These are phyloP conservation scores for Trematomus loennbergii DNA, from an alignment of 2,113 vertebrate genomes.

Conservation along the genomic window DNA sequence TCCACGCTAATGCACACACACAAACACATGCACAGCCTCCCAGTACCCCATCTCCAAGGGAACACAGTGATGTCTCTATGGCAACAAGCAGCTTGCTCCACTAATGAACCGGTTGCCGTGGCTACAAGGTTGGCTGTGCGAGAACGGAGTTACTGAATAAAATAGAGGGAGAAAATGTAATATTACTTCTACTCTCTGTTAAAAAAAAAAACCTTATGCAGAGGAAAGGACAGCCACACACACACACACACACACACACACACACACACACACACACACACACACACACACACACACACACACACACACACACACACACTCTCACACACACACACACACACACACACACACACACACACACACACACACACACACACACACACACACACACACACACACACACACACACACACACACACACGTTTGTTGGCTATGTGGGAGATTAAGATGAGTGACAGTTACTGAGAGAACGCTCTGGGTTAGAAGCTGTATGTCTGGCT, in stretches of 20 bases:
- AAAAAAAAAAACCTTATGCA: slow-evolving; percentile 30
- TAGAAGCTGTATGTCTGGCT: neutral
- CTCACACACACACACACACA: neutral
- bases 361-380: neutral
- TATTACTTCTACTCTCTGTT: slow-evolving; percentile 69
- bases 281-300: slow-evolving; percentile 4
- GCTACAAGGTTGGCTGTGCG: slow-evolving; percentile 82
- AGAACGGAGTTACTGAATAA: slow-evolving; percentile 70
- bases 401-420: neutral
- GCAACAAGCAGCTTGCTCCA: slow-evolving; percentile 86
- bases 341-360: slow-evolving; percentile 6
- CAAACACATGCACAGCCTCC: slow-evolving; percentile 51
- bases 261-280: neutral
- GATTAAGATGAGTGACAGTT: slow-evolving; percentile 48
- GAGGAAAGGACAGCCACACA: neutral
- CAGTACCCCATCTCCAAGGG: slow-evolving; percentile 79
- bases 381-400: slow-evolving; percentile 8
- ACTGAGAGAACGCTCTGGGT: slow-evolving; percentile 26
- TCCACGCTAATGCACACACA: slow-evolving; percentile 10
- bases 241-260: slow-evolving; percentile 11
- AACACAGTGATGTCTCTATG: slow-evolving; percentile 83
- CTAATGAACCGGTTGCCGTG: slow-evolving; percentile 85
- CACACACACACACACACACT: slow-evolving; percentile 1
- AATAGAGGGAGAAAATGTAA: slow-evolving; percentile 62
- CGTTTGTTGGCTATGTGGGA: neutral